Base-by-base conservation (phyloP, 2,797 vertebrate species). In the Pseudochaenichthys georgianus region DNA sequence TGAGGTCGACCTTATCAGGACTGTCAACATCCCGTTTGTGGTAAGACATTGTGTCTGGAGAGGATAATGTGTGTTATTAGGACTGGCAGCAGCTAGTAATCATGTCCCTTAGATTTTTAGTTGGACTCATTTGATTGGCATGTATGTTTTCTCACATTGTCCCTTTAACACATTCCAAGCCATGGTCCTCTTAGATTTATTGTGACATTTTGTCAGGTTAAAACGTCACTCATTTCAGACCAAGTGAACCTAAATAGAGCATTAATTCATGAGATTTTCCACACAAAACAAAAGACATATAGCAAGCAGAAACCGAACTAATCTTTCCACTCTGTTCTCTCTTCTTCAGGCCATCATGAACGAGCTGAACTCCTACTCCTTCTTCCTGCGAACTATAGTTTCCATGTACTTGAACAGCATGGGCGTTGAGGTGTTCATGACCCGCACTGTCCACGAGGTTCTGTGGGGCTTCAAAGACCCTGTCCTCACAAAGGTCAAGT, bases 381-480 rank as follows among this genome's bases (percentile, higher is more conserved):
- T 95, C 74, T 0, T 93, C 17, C 15, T 95, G 54, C 86, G 93
- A 47, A 54, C 87, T 1, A 0, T 88, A 0, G 83, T 96, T 7
- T 96, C 95, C 38, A 55, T 95, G 6, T 94, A 82, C 70, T 75
- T 95, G 34, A 89, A 80, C 10, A 67, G 69, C 42, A 51, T 94
- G 50, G 94, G 94, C 1, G 7, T 93, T 0, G 87, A 90, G 0
- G 0, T 95, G 28, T 96, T 96, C 78, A 88, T 94, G 78, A 93
- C 87, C 0, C 92, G 90, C 64, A 95, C 94, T 0, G 93, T 96
- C 48, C 93, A 96, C 7, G 95, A 96, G 86, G 34, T 95, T 9
- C 82, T 96, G 23, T 96, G 95, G 95, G 95, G 95, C 77, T 96
- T 95, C 85, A 94, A 95, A 78, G 94, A 96, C 84, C 95, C 95